These are phyloP conservation scores for Turritopsis dohrnii DNA, from an alignment of 30 jellyfish, hydroid and myxozoan genomes.

Conservation along the genomic window DNA sequence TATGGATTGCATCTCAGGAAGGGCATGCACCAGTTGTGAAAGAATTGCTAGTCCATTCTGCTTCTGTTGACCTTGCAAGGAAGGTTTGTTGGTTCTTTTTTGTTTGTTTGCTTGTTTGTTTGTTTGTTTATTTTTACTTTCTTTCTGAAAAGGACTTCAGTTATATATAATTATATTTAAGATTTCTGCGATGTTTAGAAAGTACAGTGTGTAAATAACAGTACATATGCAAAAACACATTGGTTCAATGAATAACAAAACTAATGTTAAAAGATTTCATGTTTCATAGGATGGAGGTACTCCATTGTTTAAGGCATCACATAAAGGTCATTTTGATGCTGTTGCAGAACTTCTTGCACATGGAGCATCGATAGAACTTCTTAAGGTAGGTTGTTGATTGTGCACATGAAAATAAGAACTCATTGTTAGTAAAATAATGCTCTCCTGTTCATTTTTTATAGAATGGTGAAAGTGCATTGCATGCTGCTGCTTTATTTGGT, in stretches of 20 bases:
- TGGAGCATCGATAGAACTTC: constrained; percentile 71
- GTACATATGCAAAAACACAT: neutral
- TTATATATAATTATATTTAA: neutral
- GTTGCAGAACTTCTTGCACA: constrained; percentile 63
- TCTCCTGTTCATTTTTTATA: constrained; percentile 18
- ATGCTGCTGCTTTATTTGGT: constrained; percentile 90
- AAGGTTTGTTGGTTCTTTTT: constrained; percentile 29
- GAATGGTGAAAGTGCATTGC: constrained; percentile 94
- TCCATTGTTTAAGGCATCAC: constrained; percentile 79
- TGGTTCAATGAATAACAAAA: neutral
- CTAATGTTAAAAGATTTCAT: neutral
- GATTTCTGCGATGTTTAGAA: neutral
- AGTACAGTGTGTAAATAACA: no score
- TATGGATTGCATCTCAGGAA: constrained; percentile 92
- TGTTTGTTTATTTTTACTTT: no score
- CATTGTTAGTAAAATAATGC: neutral
- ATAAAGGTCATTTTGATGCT: constrained; percentile 78
- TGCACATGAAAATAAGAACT: neutral
- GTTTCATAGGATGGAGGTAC: constrained; percentile 84
- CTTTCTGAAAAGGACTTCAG: neutral
- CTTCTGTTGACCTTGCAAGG: constrained; percentile 83
- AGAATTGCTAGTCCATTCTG: constrained; percentile 68
- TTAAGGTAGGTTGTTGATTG: constrained; percentile 59
- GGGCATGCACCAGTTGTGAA: constrained; percentile 89
- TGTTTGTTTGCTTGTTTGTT: no score